phyloP scores from a whole-genome alignment of 2,888 invertebrate genomes.

The Neoitamus cyanurus region DNA sequence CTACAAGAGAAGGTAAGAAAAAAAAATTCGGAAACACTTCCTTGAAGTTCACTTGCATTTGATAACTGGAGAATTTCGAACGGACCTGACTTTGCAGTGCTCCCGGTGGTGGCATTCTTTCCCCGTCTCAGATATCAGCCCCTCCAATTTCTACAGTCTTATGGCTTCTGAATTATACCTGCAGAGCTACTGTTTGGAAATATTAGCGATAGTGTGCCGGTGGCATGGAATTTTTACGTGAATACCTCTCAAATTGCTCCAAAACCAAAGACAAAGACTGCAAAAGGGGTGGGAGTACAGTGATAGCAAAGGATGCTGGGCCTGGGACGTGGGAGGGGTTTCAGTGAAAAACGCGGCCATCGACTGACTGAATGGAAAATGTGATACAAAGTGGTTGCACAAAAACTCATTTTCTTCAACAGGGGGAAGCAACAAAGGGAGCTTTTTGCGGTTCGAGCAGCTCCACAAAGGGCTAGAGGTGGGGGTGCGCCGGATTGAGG shows the following conservation, averaged over 20 bases:
- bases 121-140: not conserved
- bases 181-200: not conserved
- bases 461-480: not conserved
- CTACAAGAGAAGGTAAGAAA: not conserved
- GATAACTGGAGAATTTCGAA: not conserved
- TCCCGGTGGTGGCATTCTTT: not conserved
- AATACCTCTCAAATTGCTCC: not conserved
- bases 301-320: not conserved
- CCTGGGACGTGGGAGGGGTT: not conserved
- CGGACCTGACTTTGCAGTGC: not conserved
- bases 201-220: not conserved
- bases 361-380: conserved; percentile 2
- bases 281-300: not conserved
- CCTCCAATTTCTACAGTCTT: not conserved
- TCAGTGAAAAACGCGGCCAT: not conserved
- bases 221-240: conserved; percentile 4
- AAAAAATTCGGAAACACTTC: not conserved
- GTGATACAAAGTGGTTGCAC: not conserved
- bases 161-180: not conserved
- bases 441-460: not conserved
- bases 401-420: not conserved
- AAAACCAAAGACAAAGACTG: not conserved
- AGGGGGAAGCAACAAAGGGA: not conserved
- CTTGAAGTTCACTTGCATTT: not conserved
- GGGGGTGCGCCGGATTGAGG: not conserved